Percentiles rank a stretch among this genome's conserved stretches.
Evolutionary conservation across 2,888 invertebrate species (phyloP).

Genomic region (Mamestra brassicae): DNA sequence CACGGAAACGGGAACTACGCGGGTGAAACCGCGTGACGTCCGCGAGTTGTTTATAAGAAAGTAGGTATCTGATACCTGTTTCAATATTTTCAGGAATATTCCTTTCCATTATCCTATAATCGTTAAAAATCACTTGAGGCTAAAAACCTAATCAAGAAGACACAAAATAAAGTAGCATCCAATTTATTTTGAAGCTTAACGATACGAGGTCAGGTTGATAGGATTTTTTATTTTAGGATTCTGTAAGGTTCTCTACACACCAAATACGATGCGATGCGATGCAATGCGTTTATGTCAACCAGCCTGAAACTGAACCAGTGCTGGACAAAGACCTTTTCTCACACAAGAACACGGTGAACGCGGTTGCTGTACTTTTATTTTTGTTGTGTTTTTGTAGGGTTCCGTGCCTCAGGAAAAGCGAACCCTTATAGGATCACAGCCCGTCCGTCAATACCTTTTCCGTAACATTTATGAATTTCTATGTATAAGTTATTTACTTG

Average conservation of each 20-base stretch:
- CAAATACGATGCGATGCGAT: background rate
- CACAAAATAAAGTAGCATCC: slow-evolving; percentile 36
- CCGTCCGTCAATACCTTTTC: no score
- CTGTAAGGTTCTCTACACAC: background rate
- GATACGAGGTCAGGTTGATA: background rate
- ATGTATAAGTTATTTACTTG: no score
- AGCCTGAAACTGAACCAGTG: background rate
- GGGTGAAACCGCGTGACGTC: no score
- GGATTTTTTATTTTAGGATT: slow-evolving; percentile 18
- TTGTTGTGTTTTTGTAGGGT: background rate
- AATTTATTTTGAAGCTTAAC: slow-evolving; percentile 47
- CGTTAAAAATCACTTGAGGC: slow-evolving; percentile 18
- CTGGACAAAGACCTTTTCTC: background rate
- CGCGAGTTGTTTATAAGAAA: no score
- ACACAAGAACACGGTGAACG: background rate
- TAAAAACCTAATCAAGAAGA: slow-evolving; percentile 3
- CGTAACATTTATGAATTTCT: no score
- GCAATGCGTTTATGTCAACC: background rate
- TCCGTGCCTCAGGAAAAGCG: background rate
- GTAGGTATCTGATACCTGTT: background rate
- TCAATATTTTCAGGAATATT: background rate
- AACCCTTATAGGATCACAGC: no score
- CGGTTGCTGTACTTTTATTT: background rate
- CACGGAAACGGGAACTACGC: no score
- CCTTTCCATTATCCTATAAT: slow-evolving; percentile 4